phyloP scores from a whole-genome alignment of 2,113 vertebrate species.

The Atherinomorus stipes region DNA sequence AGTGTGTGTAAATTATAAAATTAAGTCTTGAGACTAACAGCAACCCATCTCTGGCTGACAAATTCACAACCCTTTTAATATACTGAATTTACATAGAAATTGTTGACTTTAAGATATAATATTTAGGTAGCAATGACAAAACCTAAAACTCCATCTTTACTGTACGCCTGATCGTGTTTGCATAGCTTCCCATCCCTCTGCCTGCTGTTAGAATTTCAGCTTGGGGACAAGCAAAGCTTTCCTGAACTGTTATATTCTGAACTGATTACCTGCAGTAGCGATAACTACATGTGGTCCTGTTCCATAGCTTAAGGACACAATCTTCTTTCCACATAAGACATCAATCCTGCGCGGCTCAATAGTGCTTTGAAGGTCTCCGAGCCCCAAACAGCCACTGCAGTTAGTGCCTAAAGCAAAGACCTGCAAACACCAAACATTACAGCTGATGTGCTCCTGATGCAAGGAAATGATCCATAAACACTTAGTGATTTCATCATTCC shows the following conservation, averaged over 20 bases:
- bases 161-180: background rate
- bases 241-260: slow-evolving; percentile 39
- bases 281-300: slow-evolving; percentile 96
- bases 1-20: too few species aligned
- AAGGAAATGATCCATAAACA: background rate
- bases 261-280: slow-evolving; percentile 89
- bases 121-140: background rate
- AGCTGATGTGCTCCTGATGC: background rate
- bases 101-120: background rate
- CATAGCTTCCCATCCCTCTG: background rate
- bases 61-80: too few species aligned
- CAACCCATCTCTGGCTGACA: too few species aligned
- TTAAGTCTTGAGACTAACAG: too few species aligned
- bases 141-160: slow-evolving; percentile 13
- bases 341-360: slow-evolving; percentile 93
- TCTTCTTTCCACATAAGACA: slow-evolving; percentile 92
- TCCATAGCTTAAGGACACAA: slow-evolving; percentile 94
- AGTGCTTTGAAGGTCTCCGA: slow-evolving; percentile 93
- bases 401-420: slow-evolving; percentile 97
- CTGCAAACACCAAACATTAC: slow-evolving; percentile 75
- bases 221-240: slow-evolving; percentile 27
- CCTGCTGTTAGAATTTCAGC: slow-evolving; percentile 5
- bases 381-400: slow-evolving; percentile 94
- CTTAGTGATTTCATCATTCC: background rate
- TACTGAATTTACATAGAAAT: background rate